Evolutionary conservation across 92 coral and sea anemone genomes (phyloP), one percentile per base, ranked within the genome.

Genomic region (Paragorgia papillata): DNA sequence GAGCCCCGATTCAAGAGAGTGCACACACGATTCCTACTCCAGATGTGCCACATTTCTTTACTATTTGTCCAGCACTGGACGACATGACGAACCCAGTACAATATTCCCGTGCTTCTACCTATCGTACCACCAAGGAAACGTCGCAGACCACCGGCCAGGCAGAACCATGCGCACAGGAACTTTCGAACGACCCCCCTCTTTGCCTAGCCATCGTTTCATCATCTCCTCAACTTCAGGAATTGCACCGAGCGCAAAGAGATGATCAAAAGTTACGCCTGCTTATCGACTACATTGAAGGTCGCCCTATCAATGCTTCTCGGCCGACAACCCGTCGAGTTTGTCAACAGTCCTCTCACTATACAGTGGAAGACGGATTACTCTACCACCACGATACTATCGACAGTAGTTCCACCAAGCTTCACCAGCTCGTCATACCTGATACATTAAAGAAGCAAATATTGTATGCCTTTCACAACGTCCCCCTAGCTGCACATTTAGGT

Each of bases 391-490:
- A 66, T 43, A 32, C 14, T 40, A 9, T 62, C 1, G 74, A 48
- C n/a, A n/a, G n/a, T 39, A 29, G 40, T 1, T 34, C 30, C 1
- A 53, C 37, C 37, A 53, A 30, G n/a, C 55, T 66, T 8, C 55
- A 19, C 18, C 74, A 66, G 20, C 29, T 66, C 7, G 56, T 66
- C 24, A 27, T 66, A 1, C 56, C 74, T 22, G 46, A 66, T 28
- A 37, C 66, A 24, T 35, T 4, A 9, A 60, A 60, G 66, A 60
- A 60, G 27, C 66, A 26, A 26, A 60, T 60, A 32, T 24, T 66
- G 55, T 66, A 66, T 30, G 74, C 74, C 18, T 66, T 66, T 22
- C 74, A 66, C 55, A 66, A 66, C 39, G 37, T 25, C 53, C 74
- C 74, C 14, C 31, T 66, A 39, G 74, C 74, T 4, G 56, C 74